These are phyloP conservation scores for Sinonovacula constricta DNA, from an alignment of 1,140 invertebrate genomes.

Conservation along the genomic window DNA sequence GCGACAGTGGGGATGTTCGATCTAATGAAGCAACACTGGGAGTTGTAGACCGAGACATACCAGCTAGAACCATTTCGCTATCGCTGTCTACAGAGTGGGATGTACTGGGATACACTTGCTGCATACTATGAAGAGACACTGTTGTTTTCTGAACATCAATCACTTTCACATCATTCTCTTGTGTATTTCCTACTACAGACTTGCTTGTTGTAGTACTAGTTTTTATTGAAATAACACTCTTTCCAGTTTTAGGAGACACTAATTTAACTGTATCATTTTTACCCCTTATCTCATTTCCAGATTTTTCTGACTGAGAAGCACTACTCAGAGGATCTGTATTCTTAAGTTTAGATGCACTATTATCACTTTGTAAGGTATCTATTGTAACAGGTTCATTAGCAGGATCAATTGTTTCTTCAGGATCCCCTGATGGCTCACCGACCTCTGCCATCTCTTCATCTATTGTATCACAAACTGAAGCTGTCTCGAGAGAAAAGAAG, in stretches of 20 bases:
- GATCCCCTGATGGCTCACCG: neutral
- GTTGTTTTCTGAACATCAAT: neutral
- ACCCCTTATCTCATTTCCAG: too few relatives aligned
- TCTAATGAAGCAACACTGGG: constrained; percentile 18
- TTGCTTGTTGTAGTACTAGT: neutral
- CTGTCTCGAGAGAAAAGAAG: neutral
- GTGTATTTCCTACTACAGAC: neutral
- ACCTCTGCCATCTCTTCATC: constrained; percentile 29
- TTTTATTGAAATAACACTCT: neutral
- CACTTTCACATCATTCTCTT: neutral
- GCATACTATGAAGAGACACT: neutral
- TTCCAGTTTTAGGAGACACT: neutral
- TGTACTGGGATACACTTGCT: neutral
- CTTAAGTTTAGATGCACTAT: neutral
- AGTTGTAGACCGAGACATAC: neutral
- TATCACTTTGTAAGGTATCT: neutral
- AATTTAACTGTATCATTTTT: too few relatives aligned
- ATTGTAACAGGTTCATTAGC: neutral
- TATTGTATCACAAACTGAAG: constrained; percentile 17
- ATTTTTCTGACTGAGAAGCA: too few relatives aligned
- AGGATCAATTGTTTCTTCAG: neutral
- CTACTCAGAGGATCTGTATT: neutral
- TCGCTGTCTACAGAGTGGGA: neutral
- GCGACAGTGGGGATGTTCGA: constrained; percentile 34
- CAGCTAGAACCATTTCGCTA: neutral